phyloP scores from a whole-genome alignment of 1,140 invertebrate genomes.

The Argopecten irradians region DNA sequence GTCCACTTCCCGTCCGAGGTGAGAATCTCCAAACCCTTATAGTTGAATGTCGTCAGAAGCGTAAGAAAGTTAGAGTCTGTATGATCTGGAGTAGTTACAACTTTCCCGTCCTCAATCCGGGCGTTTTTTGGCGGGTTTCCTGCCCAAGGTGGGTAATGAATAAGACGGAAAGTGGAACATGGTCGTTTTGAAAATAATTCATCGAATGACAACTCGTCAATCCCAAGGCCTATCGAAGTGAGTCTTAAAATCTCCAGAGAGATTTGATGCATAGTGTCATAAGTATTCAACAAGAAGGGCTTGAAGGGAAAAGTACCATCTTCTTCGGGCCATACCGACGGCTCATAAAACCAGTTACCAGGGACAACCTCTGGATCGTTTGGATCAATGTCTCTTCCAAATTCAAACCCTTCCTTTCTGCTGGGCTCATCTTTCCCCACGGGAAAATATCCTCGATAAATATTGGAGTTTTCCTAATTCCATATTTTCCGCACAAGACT shows the following conservation, averaged over 20 bases:
- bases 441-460: constrained; percentile 63
- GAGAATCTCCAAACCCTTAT: constrained; percentile 50
- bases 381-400: constrained; percentile 50
- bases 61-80: constrained; percentile 61
- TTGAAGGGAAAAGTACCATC: constrained; percentile 54
- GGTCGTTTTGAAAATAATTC: constrained; percentile 58
- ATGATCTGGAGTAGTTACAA: constrained; percentile 56
- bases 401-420: constrained; percentile 63
- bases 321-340: constrained; percentile 59
- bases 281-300: constrained; percentile 46
- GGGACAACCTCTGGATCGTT: constrained; percentile 43
- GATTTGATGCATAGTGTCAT: constrained; percentile 40
- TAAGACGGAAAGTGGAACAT: constrained; percentile 60
- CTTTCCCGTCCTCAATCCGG: constrained; percentile 51
- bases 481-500: constrained; percentile 54
- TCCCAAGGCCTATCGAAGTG: constrained; percentile 51
- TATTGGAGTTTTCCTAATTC: constrained; percentile 57
- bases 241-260: constrained; percentile 55
- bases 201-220: constrained; percentile 59
- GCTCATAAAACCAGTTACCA: constrained; percentile 59
- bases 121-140: constrained; percentile 43
- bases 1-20: constrained; percentile 48
- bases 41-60: constrained; percentile 45
- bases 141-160: constrained; percentile 61
- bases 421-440: constrained; percentile 49